Evolutionary conservation across 2,888 invertebrate species (phyloP), one percentile per base, ranked within the genome.

Genomic region (Acrobasis repandana): DNA sequence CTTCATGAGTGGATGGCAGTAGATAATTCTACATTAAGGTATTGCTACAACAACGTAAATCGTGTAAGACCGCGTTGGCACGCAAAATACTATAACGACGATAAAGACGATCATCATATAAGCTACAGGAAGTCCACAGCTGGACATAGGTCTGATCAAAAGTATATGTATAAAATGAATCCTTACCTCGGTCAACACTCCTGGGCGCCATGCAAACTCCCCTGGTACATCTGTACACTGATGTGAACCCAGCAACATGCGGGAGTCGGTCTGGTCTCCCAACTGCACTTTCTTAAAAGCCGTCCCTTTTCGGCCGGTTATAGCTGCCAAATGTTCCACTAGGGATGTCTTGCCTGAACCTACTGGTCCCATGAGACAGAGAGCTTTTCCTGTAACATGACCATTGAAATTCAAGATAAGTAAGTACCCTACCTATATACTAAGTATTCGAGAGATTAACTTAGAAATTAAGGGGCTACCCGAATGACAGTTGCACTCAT

Each of bases 161-260:
- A 46, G 14, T 58, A 38, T 18, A 51, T 20, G 14, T 34, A 6
- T 16, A 18, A 52, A 18, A 6, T 16, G 33, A 52, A 18, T 48
- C 16, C n/a, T 38, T 72, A 80, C 96, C 93, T 94, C 97, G 4
- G 98, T 98, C 60, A 99, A 87, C 57, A 98, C 96, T n/a, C 99
- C 99, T 1, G 98, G 96, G 71, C 97, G 95, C 99, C 99, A 99
- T 18, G 98, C 90, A 91, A 99, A 99, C 86, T 99, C 98, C 14
- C 99, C 99, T 0, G 99, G 99, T 56, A 98, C 94, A 80, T 99
- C 98, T 0, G 99, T 98, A 79, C 99, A 99, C 69, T 97, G 94
- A 82, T 98, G 98, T 0, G 96, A 95, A 0, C 99, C 99, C 9
- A 99, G 90, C 59, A 99, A 86, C 94, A 98, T 97, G 87, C 98